phyloP scores from a whole-genome alignment of 2,797 vertebrate genomes.

The Diglossa cyanea region DNA sequence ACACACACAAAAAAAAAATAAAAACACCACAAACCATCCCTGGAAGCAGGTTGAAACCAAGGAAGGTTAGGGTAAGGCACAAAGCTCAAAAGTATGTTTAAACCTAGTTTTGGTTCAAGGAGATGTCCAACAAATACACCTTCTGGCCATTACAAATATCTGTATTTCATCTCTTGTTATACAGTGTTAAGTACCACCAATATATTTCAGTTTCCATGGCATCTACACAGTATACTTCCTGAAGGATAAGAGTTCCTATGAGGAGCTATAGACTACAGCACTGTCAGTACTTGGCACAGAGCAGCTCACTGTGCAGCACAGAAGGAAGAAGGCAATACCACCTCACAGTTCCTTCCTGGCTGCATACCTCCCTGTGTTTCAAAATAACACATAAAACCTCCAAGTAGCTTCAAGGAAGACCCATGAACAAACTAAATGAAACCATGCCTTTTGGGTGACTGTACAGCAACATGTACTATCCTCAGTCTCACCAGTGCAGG shows the following conservation, averaged over 20 bases:
- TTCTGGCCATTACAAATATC: not conserved
- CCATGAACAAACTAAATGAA: not conserved
- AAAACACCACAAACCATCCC: accelerated
- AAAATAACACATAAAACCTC: not conserved
- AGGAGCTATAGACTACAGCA: not conserved
- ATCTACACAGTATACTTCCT: not conserved
- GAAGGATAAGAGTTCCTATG: not conserved
- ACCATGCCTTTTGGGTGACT: not conserved
- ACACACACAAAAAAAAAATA: not conserved
- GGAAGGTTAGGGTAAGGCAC: not conserved
- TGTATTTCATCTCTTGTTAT: not conserved
- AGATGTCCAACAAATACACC: not conserved
- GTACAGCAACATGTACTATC: not conserved
- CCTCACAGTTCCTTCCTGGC: not conserved
- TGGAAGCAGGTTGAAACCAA: not conserved
- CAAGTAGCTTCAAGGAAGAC: not conserved
- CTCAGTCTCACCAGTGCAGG: not conserved
- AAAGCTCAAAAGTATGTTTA: not conserved
- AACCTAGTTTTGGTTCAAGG: not conserved
- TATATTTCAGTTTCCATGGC: not conserved
- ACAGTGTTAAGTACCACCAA: not conserved
- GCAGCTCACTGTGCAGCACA: not conserved
- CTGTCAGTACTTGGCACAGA: not conserved
- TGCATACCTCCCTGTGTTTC: not conserved
- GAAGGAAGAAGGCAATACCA: not conserved